phyloP scores from a whole-genome alignment of 2,113 vertebrate genomes.

The Siniperca chuatsi region DNA sequence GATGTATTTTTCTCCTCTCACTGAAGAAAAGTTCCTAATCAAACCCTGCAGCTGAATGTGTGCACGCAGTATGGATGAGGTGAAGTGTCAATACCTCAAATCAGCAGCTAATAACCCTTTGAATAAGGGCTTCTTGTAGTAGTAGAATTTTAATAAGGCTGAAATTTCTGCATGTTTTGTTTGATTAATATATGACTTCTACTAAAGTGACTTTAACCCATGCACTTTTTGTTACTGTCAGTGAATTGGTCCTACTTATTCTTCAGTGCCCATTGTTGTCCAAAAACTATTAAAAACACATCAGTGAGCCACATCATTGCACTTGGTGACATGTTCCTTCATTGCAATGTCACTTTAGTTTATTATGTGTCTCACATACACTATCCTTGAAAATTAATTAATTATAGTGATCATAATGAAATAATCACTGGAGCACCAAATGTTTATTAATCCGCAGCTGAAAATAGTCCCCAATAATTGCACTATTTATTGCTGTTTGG shows the following conservation, averaged over 20 bases:
- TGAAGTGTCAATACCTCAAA: slow-evolving; percentile 37
- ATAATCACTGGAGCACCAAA: neutral
- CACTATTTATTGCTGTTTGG: neutral
- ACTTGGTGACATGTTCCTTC: no score
- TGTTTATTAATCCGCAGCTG: neutral
- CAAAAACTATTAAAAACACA: neutral
- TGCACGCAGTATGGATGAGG: slow-evolving; percentile 5
- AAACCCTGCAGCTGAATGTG: slow-evolving; percentile 20
- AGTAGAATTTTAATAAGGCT: neutral
- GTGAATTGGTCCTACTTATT: neutral
- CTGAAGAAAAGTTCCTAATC: slow-evolving; percentile 38
- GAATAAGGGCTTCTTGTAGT: neutral
- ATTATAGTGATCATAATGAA: no score
- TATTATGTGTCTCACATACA: neutral
- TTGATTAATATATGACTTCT: neutral
- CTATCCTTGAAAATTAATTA: no score
- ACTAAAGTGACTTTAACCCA: neutral
- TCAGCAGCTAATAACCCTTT: neutral
- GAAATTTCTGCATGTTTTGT: neutral
- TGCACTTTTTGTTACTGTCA: neutral
- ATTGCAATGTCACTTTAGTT: neutral
- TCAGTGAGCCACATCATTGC: neutral
- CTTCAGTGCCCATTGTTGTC: neutral
- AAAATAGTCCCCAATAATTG: slow-evolving; percentile 3
- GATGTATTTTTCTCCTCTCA: neutral